A percentile compares a stretch with the other conserved stretches of the same genome.
Conservation (phyloP, 53 echinoderm and acorn worm genomes). For the Temnopleurus reevesii region DNA sequence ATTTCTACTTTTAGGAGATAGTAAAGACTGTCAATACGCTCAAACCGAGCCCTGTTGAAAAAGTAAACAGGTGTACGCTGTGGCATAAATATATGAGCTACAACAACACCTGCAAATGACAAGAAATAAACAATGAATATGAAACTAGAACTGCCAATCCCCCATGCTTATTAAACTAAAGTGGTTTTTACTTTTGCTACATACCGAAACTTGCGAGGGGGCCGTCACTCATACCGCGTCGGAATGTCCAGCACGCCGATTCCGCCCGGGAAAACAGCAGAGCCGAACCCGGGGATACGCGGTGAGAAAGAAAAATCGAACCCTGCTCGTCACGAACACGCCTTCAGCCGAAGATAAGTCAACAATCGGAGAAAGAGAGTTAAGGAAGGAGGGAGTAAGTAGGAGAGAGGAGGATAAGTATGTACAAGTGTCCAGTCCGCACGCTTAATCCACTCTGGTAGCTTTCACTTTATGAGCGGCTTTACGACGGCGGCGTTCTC, state of each 20-base stretch:
- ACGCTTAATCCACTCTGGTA: constrained; percentile 20
- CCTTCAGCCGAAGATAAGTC: constrained; percentile 19
- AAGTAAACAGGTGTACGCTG: not conserved
- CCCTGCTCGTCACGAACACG: not conserved
- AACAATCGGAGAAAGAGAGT: constrained; percentile 28
- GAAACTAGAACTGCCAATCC: not conserved
- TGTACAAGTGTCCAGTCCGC: constrained; percentile 23
- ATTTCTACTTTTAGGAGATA: no score
- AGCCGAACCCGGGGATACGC: not conserved
- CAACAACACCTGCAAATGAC: not conserved
- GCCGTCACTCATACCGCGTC: constrained; percentile 47
- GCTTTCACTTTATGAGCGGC: not conserved
- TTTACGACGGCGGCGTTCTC: not conserved
- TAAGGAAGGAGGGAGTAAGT: not conserved
- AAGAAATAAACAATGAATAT: not conserved
- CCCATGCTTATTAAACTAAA: not conserved
- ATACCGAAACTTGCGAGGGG: constrained; percentile 61
- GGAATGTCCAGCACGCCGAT: constrained; percentile 32
- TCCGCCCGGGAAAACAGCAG: not conserved
- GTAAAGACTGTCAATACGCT: no score
- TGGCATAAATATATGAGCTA: not conserved
- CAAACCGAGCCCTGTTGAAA: no score
- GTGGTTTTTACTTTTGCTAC: constrained; percentile 5
- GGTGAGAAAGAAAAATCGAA: constrained; percentile 4
- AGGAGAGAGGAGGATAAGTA: not conserved